phyloP scores from a whole-genome alignment of 2,888 invertebrate species.

The Xiphydria camelus region DNA sequence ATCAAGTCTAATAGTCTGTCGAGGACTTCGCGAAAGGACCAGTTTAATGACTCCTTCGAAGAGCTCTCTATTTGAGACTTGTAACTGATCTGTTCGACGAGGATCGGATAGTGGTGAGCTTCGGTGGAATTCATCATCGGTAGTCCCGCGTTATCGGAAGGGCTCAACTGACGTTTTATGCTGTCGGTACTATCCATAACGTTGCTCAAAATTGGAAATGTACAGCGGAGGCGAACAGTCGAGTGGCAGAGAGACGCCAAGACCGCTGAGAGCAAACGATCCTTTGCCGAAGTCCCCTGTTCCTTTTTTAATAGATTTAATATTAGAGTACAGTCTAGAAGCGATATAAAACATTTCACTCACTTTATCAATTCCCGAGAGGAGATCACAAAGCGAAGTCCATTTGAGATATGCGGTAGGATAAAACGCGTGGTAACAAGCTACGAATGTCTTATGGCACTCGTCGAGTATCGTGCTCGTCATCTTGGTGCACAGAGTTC shows the following conservation, averaged over 20 bases:
- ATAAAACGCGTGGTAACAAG: conserved; percentile 95
- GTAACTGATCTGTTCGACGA: conserved; percentile 78
- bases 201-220: conserved; percentile 71
- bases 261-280: conserved; percentile 76
- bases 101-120: conserved; percentile 73
- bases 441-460: conserved; percentile 86
- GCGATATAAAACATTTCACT: conserved; percentile 17
- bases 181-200: conserved; percentile 59
- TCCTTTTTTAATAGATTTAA: conserved; percentile 48
- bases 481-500: conserved; percentile 58
- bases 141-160: conserved; percentile 70
- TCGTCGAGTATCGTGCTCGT: conserved; percentile 80
- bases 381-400: conserved; percentile 84
- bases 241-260: conserved; percentile 84
- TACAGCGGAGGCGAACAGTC: conserved; percentile 72
- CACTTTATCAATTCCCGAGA: conserved; percentile 74
- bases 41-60: conserved; percentile 57
- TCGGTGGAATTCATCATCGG: conserved; percentile 71
- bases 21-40: conserved; percentile 80
- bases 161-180: conserved; percentile 64
- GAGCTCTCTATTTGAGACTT: conserved; percentile 62
- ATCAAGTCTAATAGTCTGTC: conserved; percentile 82
- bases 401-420: conserved; percentile 92
- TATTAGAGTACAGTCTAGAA: no score
- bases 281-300: conserved; percentile 58